phyloP scores from a whole-genome alignment of 1,140 invertebrate genomes.

The Reticulitermes speratus region DNA sequence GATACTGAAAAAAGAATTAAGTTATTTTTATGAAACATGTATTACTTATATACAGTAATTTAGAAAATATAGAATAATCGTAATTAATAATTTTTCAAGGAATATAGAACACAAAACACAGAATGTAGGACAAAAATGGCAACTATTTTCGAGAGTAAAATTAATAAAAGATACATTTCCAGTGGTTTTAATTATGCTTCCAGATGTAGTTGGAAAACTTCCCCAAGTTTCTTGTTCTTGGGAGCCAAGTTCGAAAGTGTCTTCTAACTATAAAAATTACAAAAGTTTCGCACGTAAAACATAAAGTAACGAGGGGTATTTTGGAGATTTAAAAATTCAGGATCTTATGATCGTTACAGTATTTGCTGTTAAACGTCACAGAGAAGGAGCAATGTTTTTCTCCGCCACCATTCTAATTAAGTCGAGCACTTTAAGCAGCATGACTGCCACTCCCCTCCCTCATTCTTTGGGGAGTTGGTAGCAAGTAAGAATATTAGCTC shows the following conservation, averaged over 20 bases:
- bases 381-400: neutral
- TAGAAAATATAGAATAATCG: too few relatives aligned
- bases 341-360: neutral
- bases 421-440: neutral
- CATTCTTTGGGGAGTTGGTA: neutral
- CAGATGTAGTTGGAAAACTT: neutral
- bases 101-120: too few relatives aligned
- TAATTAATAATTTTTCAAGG: too few relatives aligned
- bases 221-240: neutral
- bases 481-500: constrained; percentile 10
- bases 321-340: neutral
- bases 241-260: neutral
- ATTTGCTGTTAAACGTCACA: constrained; percentile 8
- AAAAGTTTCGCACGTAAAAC: neutral
- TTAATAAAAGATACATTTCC: neutral
- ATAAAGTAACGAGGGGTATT: neutral
- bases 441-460: neutral
- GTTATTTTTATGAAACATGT: too few relatives aligned
- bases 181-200: neutral
- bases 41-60: too few relatives aligned
- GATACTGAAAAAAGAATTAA: too few relatives aligned
- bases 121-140: too few relatives aligned
- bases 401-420: neutral
- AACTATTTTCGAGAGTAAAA: too few relatives aligned
- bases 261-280: neutral